Evolutionary conservation across 1,140 invertebrate genomes (phyloP), one percentile per base, ranked within the genome.

Genomic region (Venturia canescens): DNA sequence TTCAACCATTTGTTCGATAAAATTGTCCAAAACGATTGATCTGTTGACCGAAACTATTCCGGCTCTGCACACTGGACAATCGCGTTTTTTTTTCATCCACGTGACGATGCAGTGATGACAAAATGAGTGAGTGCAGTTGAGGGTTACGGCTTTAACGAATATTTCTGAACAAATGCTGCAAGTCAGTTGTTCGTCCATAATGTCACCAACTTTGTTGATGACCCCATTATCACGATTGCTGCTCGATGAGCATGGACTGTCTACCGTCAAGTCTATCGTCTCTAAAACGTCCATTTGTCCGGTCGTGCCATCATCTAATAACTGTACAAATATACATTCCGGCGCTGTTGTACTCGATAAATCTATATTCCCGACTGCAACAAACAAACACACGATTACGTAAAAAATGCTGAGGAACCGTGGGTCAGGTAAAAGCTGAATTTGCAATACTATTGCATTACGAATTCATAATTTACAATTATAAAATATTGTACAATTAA

Each of bases 111-210:
- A 97, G 83, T 93, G 92, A 34, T 94, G 90, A 87, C 97, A 97
- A 86, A 96, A 97, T 1, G 95, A 95, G 83, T 97, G 97, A 0
- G 94, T 94, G 88, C 96, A 97, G 86, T 94, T 95, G 7, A 97
- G 88, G 0, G 95, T 95, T 16, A 93, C 94, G 0, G 96, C 94
- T 48, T 91, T 91, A 0, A 97, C 92, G 89, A 97, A 96, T 0
- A 97, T 89, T 91, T 97, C 96, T 70, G 94, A 94, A 87, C 96
- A 97, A 80, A 97, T 95, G 76, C 93, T 94, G 87, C 96, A 97
- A 77, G 95, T 94, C 21, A 97, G 89, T 86, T 97, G 96, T 76
- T 93, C 94, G 83, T 96, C 96, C 92, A 97, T 93, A n/a, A 95
- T 92, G 78, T 94, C 89, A 27, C 90, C 93, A 44, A 96, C 93